Evolutionary conservation across 2,888 invertebrate species (phyloP).

Genomic region (Ormyrus rosae): DNA sequence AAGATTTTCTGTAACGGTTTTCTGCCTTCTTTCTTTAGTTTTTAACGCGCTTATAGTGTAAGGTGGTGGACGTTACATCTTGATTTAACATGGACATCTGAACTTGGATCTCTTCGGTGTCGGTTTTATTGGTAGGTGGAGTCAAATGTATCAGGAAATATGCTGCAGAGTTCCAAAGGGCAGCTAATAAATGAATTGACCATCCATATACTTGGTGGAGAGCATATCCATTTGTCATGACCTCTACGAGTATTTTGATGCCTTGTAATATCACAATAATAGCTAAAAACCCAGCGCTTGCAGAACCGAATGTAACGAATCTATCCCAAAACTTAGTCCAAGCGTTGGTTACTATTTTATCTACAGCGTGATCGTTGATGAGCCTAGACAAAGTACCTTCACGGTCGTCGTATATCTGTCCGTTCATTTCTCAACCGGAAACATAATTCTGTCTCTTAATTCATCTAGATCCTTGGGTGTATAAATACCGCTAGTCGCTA

Average conservation of each 20-base stretch:
- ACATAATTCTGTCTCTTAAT: conserved; percentile 43
- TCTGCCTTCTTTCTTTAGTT: too few species aligned
- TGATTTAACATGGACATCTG: too few species aligned
- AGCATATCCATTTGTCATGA: neutral
- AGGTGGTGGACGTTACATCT: too few species aligned
- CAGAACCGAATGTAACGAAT: neutral
- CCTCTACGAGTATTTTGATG: neutral
- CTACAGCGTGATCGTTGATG: neutral
- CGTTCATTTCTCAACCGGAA: conserved; percentile 23
- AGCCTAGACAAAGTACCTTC: neutral
- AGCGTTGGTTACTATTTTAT: neutral
- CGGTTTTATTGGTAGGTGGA: too few species aligned
- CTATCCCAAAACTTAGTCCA: neutral
- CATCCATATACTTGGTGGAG: neutral
- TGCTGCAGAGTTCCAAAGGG: too few species aligned
- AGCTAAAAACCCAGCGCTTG: neutral
- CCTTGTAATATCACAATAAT: neutral
- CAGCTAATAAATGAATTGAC: neutral
- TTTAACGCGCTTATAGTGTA: too few species aligned
- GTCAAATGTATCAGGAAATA: too few species aligned
- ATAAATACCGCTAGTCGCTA: conserved; percentile 56
- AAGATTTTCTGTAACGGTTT: too few species aligned
- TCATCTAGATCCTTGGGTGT: conserved; percentile 34
- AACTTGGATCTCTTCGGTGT: too few species aligned
- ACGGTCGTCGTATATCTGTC: neutral